These are phyloP conservation scores for Halichoeres trimaculatus DNA, from an alignment of 2,113 vertebrate genomes.

Conservation along the genomic window DNA sequence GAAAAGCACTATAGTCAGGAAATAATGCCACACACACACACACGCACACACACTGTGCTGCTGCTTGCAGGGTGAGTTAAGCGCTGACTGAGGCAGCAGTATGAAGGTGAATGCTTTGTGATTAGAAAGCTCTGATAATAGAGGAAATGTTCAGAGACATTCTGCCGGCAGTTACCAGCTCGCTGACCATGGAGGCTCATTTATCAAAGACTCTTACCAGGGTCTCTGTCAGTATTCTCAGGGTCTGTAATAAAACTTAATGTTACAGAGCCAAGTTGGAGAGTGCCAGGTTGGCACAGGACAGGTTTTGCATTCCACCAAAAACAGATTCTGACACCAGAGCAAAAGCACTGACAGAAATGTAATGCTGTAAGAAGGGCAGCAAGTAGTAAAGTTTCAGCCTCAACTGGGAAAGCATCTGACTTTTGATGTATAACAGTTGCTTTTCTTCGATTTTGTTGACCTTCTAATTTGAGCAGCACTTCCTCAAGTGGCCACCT, in stretches of 20 bases:
- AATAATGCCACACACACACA: conserved; percentile 36
- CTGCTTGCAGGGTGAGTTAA: conserved; percentile 49
- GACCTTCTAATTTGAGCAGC: conserved; percentile 1
- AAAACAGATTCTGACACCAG: conserved; percentile 29
- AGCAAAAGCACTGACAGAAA: conserved; percentile 22
- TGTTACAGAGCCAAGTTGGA: conserved; percentile 45
- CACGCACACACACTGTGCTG: conserved; percentile 7
- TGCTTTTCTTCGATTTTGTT: not conserved
- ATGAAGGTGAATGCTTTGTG: conserved; percentile 74
- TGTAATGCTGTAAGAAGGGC: conserved; percentile 31
- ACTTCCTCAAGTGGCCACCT: too few relatives aligned
- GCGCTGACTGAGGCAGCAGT: conserved; percentile 65
- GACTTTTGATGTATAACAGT: conserved; percentile 9
- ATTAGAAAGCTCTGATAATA: conserved; percentile 69
- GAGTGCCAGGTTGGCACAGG: conserved; percentile 47
- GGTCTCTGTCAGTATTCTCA: conserved; percentile 63
- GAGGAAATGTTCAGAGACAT: conserved; percentile 70
- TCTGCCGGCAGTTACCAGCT: conserved; percentile 64
- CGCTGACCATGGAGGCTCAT: conserved; percentile 50
- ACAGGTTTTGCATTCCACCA: conserved; percentile 24
- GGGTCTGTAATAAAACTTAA: conserved; percentile 62
- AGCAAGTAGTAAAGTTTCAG: conserved; percentile 33
- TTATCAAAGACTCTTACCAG: conserved; percentile 63
- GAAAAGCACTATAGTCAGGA: conserved; percentile 69
- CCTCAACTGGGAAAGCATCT: not conserved